These are phyloP conservation scores for Ciona savignyi DNA, from an alignment of 23 tunicate genomes.

Conservation along the genomic window DNA sequence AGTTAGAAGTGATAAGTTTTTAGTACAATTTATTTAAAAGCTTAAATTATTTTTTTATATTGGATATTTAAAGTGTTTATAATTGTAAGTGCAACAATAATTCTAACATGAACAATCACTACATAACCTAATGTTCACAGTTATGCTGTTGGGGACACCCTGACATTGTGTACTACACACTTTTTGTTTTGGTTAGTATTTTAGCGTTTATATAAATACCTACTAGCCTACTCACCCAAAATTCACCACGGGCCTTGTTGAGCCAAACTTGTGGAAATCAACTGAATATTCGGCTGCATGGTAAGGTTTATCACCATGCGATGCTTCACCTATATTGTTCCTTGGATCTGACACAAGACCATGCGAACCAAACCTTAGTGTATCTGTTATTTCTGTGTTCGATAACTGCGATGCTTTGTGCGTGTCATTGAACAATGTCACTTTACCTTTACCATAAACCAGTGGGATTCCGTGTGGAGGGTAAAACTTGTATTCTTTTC, in stretches of 20 bases:
- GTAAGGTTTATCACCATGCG: conserved; percentile 87
- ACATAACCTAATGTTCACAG: not conserved
- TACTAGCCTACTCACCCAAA: conserved; percentile 47
- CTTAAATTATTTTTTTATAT: no score
- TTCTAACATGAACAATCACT: no score
- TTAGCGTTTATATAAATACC: no score
- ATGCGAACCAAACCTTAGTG: conserved; percentile 43
- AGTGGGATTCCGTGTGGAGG: conserved; percentile 65
- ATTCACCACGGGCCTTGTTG: conserved; percentile 77
- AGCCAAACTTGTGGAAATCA: conserved; percentile 62
- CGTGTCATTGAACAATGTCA: conserved; percentile 39
- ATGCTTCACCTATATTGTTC: conserved; percentile 49
- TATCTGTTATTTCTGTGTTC: conserved; percentile 47
- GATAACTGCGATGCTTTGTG: conserved; percentile 51
- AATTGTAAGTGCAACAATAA: no score
- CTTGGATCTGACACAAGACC: conserved; percentile 24
- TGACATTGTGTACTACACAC: no score
- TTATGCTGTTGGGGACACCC: not conserved
- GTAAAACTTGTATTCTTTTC: conserved; percentile 55
- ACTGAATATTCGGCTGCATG: conserved; percentile 78
- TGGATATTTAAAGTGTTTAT: no score
- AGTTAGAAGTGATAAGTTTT: no score
- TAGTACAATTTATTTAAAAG: no score
- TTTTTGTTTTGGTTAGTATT: no score
- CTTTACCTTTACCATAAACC: conserved; percentile 58